Evolutionary conservation across 2,888 invertebrate species (phyloP).

Genomic region (Maniola hyperantus): DNA sequence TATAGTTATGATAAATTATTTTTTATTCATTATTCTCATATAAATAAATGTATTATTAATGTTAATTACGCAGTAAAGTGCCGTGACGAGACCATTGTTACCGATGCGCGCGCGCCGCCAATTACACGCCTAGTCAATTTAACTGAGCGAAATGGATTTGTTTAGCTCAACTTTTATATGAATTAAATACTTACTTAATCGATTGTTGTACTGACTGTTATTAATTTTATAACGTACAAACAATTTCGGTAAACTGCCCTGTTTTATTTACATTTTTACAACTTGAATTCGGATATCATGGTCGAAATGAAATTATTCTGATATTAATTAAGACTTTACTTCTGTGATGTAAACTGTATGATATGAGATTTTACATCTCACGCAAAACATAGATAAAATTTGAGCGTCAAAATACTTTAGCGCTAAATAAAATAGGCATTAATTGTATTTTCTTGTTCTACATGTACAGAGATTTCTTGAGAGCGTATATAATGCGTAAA

Average conservation of each 20-base stretch:
- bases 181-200: not conserved
- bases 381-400: too few species aligned
- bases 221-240: not conserved
- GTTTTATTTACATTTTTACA: not conserved
- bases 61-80: not conserved
- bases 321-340: too few species aligned
- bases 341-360: too few species aligned
- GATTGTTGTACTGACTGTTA: not conserved
- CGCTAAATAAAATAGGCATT: too few species aligned
- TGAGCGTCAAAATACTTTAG: too few species aligned
- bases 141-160: constrained; percentile 13
- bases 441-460: too few species aligned
- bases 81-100: constrained; percentile 17
- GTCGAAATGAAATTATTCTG: not conserved
- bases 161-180: constrained; percentile 12
- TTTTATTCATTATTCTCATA: too few species aligned
- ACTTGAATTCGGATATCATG: not conserved
- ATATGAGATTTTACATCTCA: too few species aligned
- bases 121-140: constrained; percentile 27
- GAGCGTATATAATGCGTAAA: too few species aligned
- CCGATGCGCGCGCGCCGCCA: constrained; percentile 25
- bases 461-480: too few species aligned
- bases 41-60: not conserved
- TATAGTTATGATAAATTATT: too few species aligned
- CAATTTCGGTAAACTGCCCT: not conserved